Evolutionary conservation across 2,113 vertebrate genomes (phyloP).

Genomic region (Enhydra lutris): DNA sequence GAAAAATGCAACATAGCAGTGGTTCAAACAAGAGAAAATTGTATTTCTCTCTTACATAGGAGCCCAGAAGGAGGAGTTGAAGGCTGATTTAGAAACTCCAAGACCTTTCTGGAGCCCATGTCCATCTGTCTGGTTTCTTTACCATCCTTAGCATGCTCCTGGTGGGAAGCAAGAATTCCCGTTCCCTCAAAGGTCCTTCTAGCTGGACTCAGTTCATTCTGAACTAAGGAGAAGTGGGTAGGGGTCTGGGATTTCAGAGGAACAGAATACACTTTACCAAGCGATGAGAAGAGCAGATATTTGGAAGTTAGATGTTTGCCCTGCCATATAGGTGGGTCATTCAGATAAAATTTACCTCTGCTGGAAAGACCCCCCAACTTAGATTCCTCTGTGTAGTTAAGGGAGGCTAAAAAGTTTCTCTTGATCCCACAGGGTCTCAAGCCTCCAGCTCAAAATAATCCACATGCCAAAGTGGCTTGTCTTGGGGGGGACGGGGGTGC

Average conservation of each 20-base stretch:
- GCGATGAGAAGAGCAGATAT: neutral
- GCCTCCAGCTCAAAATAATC: neutral
- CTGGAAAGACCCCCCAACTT: neutral
- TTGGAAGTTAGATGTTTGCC: neutral
- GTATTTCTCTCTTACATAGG: neutral
- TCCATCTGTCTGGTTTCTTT: neutral
- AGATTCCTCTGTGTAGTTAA: neutral
- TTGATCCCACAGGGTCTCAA: neutral
- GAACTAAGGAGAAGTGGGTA: neutral
- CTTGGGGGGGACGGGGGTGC: fast-evolving
- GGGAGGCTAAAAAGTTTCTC: neutral
- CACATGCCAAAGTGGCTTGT: neutral
- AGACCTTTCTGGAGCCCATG: neutral
- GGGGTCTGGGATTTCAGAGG: neutral
- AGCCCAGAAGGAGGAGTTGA: neutral
- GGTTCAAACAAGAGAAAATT: neutral
- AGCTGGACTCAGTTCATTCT: neutral
- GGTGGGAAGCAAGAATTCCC: neutral
- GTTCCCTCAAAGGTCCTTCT: neutral
- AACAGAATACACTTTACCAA: neutral
- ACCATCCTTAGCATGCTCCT: neutral
- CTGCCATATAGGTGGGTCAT: neutral
- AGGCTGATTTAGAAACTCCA: neutral
- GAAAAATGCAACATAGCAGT: neutral
- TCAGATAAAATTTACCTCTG: neutral